phyloP scores from a whole-genome alignment of 2,797 vertebrate genomes.

The Sebastes dallii region DNA sequence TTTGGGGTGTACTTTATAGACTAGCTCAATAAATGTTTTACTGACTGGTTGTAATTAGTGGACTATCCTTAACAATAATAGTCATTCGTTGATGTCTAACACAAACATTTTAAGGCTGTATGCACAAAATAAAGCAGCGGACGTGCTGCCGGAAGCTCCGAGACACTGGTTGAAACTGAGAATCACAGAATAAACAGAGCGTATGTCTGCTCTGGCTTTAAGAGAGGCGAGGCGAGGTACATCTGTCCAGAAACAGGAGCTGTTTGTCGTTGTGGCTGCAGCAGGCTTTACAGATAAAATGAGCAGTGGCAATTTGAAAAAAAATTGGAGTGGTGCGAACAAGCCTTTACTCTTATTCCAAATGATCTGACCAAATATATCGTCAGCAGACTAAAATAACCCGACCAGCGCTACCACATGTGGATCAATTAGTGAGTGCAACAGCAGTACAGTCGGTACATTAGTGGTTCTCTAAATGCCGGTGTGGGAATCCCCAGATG shows the following conservation, averaged over 20 bases:
- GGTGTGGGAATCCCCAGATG: not conserved
- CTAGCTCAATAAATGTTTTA: not conserved
- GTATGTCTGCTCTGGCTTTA: not conserved
- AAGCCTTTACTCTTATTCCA: slow-evolving; percentile 11
- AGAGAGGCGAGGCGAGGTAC: not conserved
- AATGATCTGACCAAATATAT: not conserved
- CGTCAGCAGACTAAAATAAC: slow-evolving; percentile 12
- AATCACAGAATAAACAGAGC: not conserved
- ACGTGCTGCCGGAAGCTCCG: not conserved
- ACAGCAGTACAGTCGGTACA: not conserved
- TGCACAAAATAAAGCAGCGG: not conserved
- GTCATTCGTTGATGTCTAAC: not conserved
- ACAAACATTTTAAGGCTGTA: not conserved
- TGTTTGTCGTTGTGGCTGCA: not conserved
- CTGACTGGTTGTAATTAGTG: not conserved
- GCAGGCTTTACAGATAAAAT: not conserved
- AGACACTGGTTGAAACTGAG: not conserved
- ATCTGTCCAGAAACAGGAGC: not conserved
- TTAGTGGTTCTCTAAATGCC: not conserved
- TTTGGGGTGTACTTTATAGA: not conserved
- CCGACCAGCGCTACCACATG: not conserved
- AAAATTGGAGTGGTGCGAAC: not conserved
- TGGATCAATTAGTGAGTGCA: not conserved
- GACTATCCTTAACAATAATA: not conserved
- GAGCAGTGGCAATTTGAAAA: not conserved